These are phyloP conservation scores for Agrochola lychnidis DNA, from an alignment of 2,888 invertebrate genomes.

Conservation along the genomic window DNA sequence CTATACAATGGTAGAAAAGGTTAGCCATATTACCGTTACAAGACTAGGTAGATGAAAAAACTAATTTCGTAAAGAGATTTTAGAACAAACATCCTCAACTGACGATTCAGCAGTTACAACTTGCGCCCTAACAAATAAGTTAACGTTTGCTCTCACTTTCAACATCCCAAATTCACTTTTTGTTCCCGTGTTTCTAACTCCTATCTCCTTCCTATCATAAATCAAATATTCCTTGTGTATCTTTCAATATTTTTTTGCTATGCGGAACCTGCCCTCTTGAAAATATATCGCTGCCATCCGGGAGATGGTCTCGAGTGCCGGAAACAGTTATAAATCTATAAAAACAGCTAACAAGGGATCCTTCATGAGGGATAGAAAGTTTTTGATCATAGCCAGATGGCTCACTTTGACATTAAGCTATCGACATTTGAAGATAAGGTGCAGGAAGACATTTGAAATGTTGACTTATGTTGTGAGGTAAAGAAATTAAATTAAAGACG, in stretches of 20 bases:
- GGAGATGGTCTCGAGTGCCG: constrained; percentile 77
- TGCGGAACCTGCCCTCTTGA: constrained; percentile 70
- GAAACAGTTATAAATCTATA: constrained; percentile 80
- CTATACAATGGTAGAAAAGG: not conserved
- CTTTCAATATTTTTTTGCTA: constrained; percentile 54
- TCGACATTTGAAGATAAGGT: constrained; percentile 37
- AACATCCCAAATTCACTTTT: constrained; percentile 13
- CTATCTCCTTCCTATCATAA: constrained; percentile 56
- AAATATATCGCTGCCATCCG: constrained; percentile 85
- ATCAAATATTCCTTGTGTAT: constrained; percentile 53
- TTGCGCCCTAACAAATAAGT: not conserved
- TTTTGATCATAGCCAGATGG: constrained; percentile 63
- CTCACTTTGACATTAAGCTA: constrained; percentile 56
- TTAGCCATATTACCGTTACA: not conserved
- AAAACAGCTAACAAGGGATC: constrained; percentile 75
- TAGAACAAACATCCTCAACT: not conserved
- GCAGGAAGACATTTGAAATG: constrained; percentile 51
- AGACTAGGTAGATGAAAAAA: not conserved
- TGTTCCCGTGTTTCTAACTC: constrained; percentile 4
- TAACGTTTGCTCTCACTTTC: constrained; percentile 20
- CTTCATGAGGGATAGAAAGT: constrained; percentile 66
- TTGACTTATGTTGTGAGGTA: constrained; percentile 26
- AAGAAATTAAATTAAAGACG: constrained; percentile 30
- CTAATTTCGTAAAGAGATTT: not conserved
- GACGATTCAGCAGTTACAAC: not conserved